Evolutionary conservation across 2,888 invertebrate species (phyloP).

Genomic region (Atherix ibis): DNA sequence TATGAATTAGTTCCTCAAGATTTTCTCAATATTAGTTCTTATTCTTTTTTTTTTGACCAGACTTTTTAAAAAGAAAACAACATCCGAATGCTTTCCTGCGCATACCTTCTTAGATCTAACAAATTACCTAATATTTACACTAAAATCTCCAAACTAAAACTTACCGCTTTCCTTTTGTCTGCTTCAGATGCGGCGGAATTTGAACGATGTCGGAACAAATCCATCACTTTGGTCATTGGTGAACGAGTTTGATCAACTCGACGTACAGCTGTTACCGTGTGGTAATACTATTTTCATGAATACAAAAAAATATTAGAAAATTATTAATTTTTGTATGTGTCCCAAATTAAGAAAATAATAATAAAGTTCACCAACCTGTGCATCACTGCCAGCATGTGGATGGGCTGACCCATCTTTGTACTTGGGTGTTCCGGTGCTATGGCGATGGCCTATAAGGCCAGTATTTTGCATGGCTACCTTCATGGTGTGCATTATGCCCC

Average conservation of each 20-base stretch:
- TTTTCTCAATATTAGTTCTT: no score
- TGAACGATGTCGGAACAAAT: constrained; percentile 66
- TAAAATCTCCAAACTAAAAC: constrained; percentile 23
- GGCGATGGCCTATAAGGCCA: constrained; percentile 21
- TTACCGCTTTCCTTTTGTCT: constrained; percentile 55
- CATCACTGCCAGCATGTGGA: constrained; percentile 46
- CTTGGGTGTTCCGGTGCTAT: constrained; percentile 26
- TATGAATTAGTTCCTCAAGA: no score
- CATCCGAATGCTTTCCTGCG: no score
- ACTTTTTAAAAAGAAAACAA: no score
- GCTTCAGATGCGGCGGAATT: constrained; percentile 53
- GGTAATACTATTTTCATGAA: constrained; percentile 47
- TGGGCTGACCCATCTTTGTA: constrained; percentile 53
- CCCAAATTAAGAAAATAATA: not conserved
- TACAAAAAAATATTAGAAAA: constrained; percentile 3
- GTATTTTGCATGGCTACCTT: constrained; percentile 57
- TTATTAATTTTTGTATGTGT: not conserved
- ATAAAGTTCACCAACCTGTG: constrained; percentile 27
- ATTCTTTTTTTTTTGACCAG: no score
- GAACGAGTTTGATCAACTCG: constrained; percentile 47
- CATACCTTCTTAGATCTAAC: no score
- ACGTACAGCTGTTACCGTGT: constrained; percentile 49
- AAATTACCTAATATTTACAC: no score
- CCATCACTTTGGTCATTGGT: constrained; percentile 84
- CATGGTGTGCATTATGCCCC: constrained; percentile 63